These are phyloP conservation scores for Toxonevra muliebris DNA, from an alignment of 2,888 invertebrate species.

Conservation along the genomic window DNA sequence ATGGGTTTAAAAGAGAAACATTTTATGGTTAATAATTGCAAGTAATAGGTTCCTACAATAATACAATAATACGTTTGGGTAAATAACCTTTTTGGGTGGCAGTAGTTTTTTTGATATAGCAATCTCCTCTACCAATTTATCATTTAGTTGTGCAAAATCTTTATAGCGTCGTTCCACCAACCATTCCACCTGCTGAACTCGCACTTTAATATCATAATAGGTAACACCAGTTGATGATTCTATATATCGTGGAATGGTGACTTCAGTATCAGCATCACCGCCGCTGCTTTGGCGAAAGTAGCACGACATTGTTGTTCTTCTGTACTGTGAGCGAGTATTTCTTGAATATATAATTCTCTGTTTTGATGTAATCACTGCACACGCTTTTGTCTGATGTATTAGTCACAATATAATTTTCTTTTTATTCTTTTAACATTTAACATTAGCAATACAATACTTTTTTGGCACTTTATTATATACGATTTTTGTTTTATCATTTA, in stretches of 20 bases:
- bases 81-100: conserved; percentile 83
- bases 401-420: too few species aligned
- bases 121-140: conserved; percentile 80
- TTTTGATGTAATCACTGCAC: too few species aligned
- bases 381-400: too few species aligned
- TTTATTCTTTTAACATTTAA: too few species aligned
- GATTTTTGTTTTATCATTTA: too few species aligned
- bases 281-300: conserved; percentile 73
- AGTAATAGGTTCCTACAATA: background rate
- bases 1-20: background rate
- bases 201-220: conserved; percentile 75
- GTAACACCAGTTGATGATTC: conserved; percentile 73
- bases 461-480: too few species aligned
- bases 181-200: conserved; percentile 81
- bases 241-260: conserved; percentile 73
- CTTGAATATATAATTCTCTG: background rate
- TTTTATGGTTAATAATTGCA: background rate
- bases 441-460: too few species aligned
- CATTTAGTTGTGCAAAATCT: conserved; percentile 89
- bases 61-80: background rate
- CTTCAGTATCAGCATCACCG: conserved; percentile 68
- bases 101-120: conserved; percentile 85
- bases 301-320: conserved; percentile 72
- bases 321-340: background rate
- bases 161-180: conserved; percentile 83